These are phyloP conservation scores for Orthosia gothica DNA, from an alignment of 2,888 invertebrate genomes.

Conservation along the genomic window DNA sequence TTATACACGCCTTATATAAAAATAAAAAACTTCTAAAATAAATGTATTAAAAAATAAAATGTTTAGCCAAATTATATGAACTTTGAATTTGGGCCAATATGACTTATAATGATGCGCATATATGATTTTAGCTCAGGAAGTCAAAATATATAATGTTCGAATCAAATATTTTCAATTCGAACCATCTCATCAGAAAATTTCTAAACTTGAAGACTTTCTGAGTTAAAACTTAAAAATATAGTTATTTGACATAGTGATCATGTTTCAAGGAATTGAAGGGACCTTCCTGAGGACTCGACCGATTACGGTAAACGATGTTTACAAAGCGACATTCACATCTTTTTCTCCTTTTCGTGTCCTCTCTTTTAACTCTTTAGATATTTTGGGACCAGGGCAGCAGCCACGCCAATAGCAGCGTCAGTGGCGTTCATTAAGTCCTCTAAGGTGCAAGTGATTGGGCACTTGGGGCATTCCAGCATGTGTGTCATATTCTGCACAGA, in stretches of 20 bases:
- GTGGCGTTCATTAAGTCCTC: too few relatives aligned
- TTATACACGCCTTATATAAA: constrained; percentile 51
- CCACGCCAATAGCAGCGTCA: too few relatives aligned
- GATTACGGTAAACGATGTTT: too few relatives aligned
- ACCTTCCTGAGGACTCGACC: too few relatives aligned
- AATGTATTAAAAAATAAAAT: constrained; percentile 33
- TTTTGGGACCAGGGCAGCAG: too few relatives aligned
- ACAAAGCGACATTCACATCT: too few relatives aligned
- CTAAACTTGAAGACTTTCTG: constrained; percentile 20
- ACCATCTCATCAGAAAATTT: not conserved
- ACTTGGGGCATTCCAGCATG: too few relatives aligned
- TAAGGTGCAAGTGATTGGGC: too few relatives aligned
- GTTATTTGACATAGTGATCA: constrained; percentile 5
- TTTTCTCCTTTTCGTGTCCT: too few relatives aligned
- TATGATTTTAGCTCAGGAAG: constrained; percentile 26
- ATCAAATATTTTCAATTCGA: not conserved
- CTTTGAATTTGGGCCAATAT: constrained; percentile 11
- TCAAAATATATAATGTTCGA: not conserved
- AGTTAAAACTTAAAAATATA: not conserved
- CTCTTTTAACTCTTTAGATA: too few relatives aligned
- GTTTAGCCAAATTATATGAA: constrained; percentile 39
- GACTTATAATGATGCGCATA: constrained; percentile 6
- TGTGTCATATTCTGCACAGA: too few relatives aligned
- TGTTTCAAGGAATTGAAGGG: not conserved
- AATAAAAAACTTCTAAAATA: constrained; percentile 42